Evolutionary conservation across 2,113 vertebrate genomes (phyloP).

Genomic region (Cyphomyrus plagiostoma): DNA sequence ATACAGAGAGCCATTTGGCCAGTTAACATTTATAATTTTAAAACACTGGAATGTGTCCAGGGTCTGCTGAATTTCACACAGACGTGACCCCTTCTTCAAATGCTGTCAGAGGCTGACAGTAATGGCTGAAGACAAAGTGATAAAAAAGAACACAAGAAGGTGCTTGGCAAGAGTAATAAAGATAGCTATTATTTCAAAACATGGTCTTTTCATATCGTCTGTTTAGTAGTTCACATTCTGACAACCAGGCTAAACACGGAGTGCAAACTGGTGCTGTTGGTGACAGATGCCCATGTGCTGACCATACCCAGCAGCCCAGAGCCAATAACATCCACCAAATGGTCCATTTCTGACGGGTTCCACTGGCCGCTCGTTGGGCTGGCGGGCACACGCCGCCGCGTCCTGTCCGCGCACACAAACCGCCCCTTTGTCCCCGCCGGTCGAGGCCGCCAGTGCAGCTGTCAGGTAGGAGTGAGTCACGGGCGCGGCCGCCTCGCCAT

Average conservation of each 20-base stretch:
- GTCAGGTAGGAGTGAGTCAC: conserved; percentile 61
- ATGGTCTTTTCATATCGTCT: background rate
- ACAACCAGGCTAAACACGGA: conserved; percentile 31
- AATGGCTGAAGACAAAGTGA: background rate
- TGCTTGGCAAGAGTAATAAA: background rate
- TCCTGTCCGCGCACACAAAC: conserved; percentile 50
- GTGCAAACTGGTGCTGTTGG: conserved; percentile 32
- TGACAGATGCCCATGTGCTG: conserved; percentile 56
- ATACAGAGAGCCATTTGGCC: conserved; percentile 36
- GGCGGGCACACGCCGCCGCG: conserved; percentile 47
- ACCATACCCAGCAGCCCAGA: conserved; percentile 41
- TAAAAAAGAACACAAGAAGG: background rate
- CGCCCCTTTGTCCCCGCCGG: conserved; percentile 47
- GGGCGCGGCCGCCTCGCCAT: conserved; percentile 49
- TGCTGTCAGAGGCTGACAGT: conserved; percentile 9
- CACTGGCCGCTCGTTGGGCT: conserved; percentile 52
- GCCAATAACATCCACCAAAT: conserved; percentile 58
- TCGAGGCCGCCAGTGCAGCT: conserved; percentile 39
- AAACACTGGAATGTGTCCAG: conserved; percentile 47
- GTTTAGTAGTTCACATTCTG: conserved; percentile 1
- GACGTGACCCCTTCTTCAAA: conserved; percentile 25
- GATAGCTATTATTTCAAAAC: background rate
- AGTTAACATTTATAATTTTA: conserved; percentile 43
- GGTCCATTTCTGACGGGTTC: conserved; percentile 59
- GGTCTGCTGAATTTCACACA: conserved; percentile 38